A percentile compares a stretch with the other conserved stretches of the same genome.
Evolutionary conservation across 2,113 vertebrate species (phyloP).

Genomic region (Protobothrops flavoviridis): DNA sequence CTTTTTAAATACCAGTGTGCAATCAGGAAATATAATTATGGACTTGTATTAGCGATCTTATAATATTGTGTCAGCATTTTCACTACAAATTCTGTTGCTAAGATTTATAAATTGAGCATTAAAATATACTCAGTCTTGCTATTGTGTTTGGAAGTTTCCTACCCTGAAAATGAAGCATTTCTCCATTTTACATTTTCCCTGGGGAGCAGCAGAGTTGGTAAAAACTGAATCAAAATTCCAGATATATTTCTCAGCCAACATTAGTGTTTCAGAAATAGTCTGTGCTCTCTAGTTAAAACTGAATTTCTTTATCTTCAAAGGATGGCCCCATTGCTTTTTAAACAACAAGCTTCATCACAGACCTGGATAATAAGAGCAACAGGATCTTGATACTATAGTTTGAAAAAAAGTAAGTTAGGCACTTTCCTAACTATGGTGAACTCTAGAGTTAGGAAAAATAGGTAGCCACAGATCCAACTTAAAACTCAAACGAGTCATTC

Average conservation of each 20-base stretch:
- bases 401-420: background rate
- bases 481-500: background rate
- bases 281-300: background rate
- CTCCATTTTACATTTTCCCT: conserved; percentile 10
- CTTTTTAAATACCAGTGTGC: conserved; percentile 42
- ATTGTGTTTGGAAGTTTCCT: background rate
- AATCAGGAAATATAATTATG: conserved; percentile 58
- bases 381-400: background rate
- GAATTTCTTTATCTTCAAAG: background rate
- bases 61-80: conserved; percentile 55
- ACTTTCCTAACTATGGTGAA: background rate
- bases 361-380: background rate
- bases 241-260: conserved; percentile 7
- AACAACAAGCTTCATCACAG: background rate
- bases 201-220: background rate
- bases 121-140: background rate
- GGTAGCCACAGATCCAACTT: background rate
- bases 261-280: fast-evolving
- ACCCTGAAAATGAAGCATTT: conserved; percentile 29
- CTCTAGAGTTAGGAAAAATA: background rate
- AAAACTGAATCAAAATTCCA: conserved; percentile 9
- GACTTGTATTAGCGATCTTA: conserved; percentile 41
- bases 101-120: background rate
- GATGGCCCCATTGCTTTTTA: background rate
- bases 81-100: conserved; percentile 35